A percentile compares a stretch with the other conserved stretches of the same genome.
Evolutionary conservation across 2,113 vertebrate genomes (phyloP).

Genomic region (Oreochromis aureus): DNA sequence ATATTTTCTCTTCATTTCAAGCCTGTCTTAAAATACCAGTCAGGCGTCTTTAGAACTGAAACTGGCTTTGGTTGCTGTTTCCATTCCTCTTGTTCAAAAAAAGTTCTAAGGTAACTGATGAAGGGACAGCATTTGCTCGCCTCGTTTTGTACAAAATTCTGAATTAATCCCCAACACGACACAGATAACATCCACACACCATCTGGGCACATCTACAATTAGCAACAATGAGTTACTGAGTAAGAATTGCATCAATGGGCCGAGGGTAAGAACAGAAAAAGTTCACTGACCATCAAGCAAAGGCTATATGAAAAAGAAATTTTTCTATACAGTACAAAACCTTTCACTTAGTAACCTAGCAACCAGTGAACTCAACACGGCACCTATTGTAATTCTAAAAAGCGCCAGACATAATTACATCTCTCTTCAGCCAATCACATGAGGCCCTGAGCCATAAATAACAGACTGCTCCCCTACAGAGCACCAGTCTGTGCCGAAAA

Average conservation of each 20-base stretch:
- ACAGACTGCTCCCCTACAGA: slow-evolving; percentile 65
- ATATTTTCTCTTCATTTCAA: neutral
- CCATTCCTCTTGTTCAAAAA: neutral
- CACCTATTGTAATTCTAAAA: slow-evolving; percentile 55
- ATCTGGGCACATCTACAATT: neutral
- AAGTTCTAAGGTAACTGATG: neutral
- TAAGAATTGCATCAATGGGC: neutral
- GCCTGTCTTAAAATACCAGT: neutral
- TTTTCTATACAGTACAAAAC: neutral
- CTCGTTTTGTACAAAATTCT: neutral
- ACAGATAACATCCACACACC: neutral
- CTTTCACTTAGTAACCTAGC: slow-evolving; percentile 58
- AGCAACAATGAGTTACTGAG: neutral
- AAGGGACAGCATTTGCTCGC: neutral
- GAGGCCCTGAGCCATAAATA: slow-evolving; percentile 64
- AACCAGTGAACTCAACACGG: slow-evolving; percentile 62
- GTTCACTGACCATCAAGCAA: neutral
- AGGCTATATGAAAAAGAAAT: neutral
- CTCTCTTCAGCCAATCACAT: slow-evolving; percentile 60
- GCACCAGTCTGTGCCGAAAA: slow-evolving; percentile 58
- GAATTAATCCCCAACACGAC: neutral
- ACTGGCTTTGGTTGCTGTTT: neutral
- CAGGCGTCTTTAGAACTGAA: neutral
- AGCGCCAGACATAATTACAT: slow-evolving; percentile 69
- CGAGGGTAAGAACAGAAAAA: neutral